phyloP scores from a whole-genome alignment of 2,888 invertebrate species.

The Trichacis sp. region DNA sequence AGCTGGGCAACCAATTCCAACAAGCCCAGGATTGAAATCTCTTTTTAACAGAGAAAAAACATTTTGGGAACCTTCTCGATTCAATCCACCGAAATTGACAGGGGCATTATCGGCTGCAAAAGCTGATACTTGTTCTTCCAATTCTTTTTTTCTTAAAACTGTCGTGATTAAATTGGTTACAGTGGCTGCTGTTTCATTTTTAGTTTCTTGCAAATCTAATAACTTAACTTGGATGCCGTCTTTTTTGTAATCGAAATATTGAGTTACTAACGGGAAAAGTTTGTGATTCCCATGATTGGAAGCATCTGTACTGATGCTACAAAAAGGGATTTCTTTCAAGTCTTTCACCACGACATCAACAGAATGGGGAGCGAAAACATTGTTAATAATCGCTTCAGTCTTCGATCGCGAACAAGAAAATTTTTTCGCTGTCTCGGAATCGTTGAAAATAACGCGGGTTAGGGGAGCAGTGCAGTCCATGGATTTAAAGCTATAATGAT shows the following conservation, averaged over 20 bases:
- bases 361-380: conserved; percentile 29
- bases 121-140: conserved; percentile 45
- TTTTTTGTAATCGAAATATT: conserved; percentile 46
- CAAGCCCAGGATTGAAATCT: conserved; percentile 38
- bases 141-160: conserved; percentile 19
- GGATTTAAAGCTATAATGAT: conserved; percentile 48
- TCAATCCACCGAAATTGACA: conserved; percentile 52
- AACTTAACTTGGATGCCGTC: conserved; percentile 46
- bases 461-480: conserved; percentile 47
- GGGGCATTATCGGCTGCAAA: conserved; percentile 53
- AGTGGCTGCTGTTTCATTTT: conserved; percentile 48
- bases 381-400: conserved; percentile 39
- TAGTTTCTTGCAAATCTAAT: conserved; percentile 37
- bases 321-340: conserved; percentile 40
- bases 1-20: conserved; percentile 48
- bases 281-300: conserved; percentile 48
- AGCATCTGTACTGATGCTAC: conserved; percentile 47
- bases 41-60: conserved; percentile 44
- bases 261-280: conserved; percentile 50
- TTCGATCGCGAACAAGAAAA: conserved; percentile 42
- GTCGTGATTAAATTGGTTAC: conserved; percentile 45
- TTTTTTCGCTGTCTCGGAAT: conserved; percentile 46
- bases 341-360: conserved; percentile 34
- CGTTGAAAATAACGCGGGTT: conserved; percentile 41
- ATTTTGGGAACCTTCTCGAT: conserved; percentile 42